Evolutionary conservation across 2,113 vertebrate species (phyloP), one percentile per base, ranked within the genome.

Genomic region (Tauraco erythrolophus): DNA sequence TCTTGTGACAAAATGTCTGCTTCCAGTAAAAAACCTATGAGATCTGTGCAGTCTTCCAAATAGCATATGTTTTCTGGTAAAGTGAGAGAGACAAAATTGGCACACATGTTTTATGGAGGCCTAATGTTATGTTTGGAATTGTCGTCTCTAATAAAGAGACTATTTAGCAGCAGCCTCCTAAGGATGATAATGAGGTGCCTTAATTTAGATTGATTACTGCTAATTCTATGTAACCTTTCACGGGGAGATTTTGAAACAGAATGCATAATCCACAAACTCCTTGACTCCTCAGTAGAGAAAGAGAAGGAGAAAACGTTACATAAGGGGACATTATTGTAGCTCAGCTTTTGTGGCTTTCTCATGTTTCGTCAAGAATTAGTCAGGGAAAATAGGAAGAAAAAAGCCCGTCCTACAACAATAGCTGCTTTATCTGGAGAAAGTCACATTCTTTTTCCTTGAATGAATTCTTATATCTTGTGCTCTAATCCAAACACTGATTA

Each of bases 401-500:
- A 48, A 31, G 6, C 14, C 22, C 25, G 64, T 89, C 43, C 51
- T 68, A 37, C n/a, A 84, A 78, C 56, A 89, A 87, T 84, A 89
- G 53, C 33, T 82, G 51, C 28, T 96, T 95, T 86, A 75, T 88
- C 84, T 84, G 56, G 41, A 90, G 68, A 83, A 88, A 94, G 64
- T 53, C 75, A 51, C 68, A 81, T 92, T 90, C 30, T 77, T 84
- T 92, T 84, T 75, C 78, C 64, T 84, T 86, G 71, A 93, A 92
- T 93, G 75, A 93, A 88, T 96, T 95, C 58, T 22, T 1, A 0
- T 94, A 93, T 94, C 93, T 95, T 54, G 39, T 81, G 51, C 51
- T 88, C 39, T 86, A 92, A 96, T 95, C 78, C 93, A 94, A 96
- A 78, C 56, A 84, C 35, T 93, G 94, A 92, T 96, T 90, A 95